Evolutionary conservation across 2,797 vertebrate species (phyloP).

Genomic region (Nasua narica): DNA sequence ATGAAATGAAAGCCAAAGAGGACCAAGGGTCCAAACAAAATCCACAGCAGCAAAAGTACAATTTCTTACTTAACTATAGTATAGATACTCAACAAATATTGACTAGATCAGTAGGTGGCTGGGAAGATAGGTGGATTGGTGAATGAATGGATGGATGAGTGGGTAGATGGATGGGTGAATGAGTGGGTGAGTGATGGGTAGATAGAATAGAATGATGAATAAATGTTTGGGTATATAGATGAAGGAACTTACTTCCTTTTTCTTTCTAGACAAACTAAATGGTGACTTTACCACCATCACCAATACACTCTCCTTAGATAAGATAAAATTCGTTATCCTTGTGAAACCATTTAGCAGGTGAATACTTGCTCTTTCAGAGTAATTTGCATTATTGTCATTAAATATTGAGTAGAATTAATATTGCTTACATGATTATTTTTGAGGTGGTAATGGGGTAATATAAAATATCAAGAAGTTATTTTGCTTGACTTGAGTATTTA

Average conservation of each 20-base stretch:
- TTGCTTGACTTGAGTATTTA: slow-evolving; percentile 17
- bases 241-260: slow-evolving; percentile 1
- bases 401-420: background rate
- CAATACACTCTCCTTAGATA: background rate
- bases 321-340: background rate
- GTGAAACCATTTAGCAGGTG: background rate
- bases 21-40: background rate
- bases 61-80: background rate
- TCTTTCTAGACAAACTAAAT: background rate
- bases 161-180: background rate
- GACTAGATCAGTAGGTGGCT: background rate
- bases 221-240: background rate
- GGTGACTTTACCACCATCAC: background rate
- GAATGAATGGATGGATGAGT: background rate
- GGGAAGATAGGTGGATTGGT: background rate
- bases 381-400: background rate
- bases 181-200: background rate
- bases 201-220: background rate
- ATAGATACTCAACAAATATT: background rate
- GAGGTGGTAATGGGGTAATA: background rate
- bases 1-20: background rate
- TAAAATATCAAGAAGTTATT: background rate
- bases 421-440: background rate
- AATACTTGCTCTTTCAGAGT: background rate
- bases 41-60: background rate